A percentile compares a stretch with the other conserved stretches of the same genome.
Evolutionary conservation across 2,797 vertebrate species (phyloP).

Genomic region (Sebastiscus tertius): DNA sequence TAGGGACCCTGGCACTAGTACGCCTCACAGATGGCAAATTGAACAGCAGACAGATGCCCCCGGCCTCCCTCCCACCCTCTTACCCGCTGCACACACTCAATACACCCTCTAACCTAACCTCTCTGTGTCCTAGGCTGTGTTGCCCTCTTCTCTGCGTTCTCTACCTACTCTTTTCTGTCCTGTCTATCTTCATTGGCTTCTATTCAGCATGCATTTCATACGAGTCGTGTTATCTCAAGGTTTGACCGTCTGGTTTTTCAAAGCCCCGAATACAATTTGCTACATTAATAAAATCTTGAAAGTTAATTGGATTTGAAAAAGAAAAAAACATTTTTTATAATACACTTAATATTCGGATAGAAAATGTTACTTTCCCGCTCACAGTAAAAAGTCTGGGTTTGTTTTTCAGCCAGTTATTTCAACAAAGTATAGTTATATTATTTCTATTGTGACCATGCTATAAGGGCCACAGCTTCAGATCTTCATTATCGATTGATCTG

Average conservation of each 20-base stretch:
- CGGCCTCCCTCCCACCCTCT: slow-evolving; percentile 40
- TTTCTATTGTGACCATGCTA: not conserved
- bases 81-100: slow-evolving; percentile 50
- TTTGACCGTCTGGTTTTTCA: not conserved
- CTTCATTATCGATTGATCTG: not conserved
- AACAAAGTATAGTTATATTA: not conserved
- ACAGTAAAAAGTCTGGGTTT: not conserved
- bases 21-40: slow-evolving; percentile 86
- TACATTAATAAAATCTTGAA: not conserved
- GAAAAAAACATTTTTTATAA: not conserved
- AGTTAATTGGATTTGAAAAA: not conserved
- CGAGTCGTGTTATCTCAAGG: not conserved
- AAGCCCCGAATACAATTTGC: not conserved
- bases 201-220: not conserved
- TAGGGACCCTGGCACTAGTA: slow-evolving; percentile 84
- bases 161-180: not conserved
- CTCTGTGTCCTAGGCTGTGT: slow-evolving; percentile 31
- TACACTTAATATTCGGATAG: not conserved
- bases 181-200: not conserved
- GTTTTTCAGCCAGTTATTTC: not conserved
- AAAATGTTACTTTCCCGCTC: not conserved
- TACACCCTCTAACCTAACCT: slow-evolving; percentile 23
- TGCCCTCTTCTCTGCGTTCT: slow-evolving; percentile 8
- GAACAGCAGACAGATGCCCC: slow-evolving; percentile 80
- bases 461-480: not conserved